Evolutionary conservation across 2,113 vertebrate species (phyloP), one percentile per base, ranked within the genome.

Genomic region (Xenotilapia longispinis): DNA sequence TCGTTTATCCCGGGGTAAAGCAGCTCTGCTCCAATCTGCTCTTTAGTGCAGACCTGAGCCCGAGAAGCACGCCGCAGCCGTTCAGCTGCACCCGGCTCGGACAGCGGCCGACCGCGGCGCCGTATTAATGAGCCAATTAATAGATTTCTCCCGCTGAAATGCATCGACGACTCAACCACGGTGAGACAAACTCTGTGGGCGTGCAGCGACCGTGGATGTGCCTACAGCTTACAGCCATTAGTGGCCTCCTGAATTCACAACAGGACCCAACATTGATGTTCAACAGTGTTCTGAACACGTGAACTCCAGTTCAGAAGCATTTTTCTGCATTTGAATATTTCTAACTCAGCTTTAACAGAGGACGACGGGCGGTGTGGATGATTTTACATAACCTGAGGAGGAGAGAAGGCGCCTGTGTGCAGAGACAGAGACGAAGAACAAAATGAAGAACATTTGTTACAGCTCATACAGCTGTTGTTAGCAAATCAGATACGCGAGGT

Each of bases 71-170:
- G 60, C 80, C 1, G 47, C 65, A 47, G 51, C 83, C 79, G 51
- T 84, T 87, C 90, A 87, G 84, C 70, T 4, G 5, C 86, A 85
- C 60, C 68, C 11, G 47, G 45, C 83, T 11, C 33, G 70, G 84
- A 68, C 75, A 84, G 26, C 63, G 75, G 83, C 26, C 6, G 60
- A 57, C 55, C 75, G 12, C 9, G 9, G 84, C 81, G 65, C 75
- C 40, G 28, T 70, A 75, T 90, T 89, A 92, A 93, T 40, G 60
- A 87, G 81, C 15, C 85, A 83, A 87, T 90, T 89, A 89, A 89
- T 91, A 31, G 81, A 73, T 63, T 63, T 82, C 68, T 51, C 57
- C 75, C 4, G 53, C 55, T 36, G 60, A 84, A 49, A 87, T 57
- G 12, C 38, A 84, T 57, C 26, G 82, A 88, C 65, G 53, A 65